phyloP scores from a whole-genome alignment of 2,888 invertebrate genomes.

The Acholoe squamosa region DNA sequence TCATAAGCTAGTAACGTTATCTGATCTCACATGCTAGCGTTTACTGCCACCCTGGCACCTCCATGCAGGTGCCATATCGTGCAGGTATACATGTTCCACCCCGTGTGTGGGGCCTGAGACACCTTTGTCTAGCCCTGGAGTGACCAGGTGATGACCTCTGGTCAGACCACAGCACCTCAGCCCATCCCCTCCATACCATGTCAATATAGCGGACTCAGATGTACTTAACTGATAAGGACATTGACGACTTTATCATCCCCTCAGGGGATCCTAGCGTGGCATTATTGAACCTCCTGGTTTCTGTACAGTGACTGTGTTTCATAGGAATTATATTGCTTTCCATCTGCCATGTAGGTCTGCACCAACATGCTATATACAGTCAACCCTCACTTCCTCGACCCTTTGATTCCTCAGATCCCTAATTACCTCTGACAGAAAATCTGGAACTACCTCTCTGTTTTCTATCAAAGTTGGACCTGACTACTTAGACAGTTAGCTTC shows the following conservation, averaged over 20 bases:
- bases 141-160: neutral
- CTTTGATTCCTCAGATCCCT: too few species aligned
- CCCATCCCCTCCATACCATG: neutral
- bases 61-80: neutral
- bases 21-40: slow-evolving; percentile 12
- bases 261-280: too few species aligned
- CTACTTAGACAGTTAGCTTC: too few species aligned
- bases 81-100: neutral
- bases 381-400: too few species aligned
- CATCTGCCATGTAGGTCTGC: too few species aligned
- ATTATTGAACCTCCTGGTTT: too few species aligned
- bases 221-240: neutral
- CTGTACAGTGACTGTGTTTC: too few species aligned
- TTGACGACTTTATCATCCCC: neutral
- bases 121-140: neutral
- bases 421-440: too few species aligned
- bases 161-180: neutral
- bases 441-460: too few species aligned
- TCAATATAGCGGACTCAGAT: slow-evolving; percentile 20
- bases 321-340: too few species aligned
- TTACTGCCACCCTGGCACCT: neutral
- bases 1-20: neutral
- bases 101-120: neutral
- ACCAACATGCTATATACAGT: too few species aligned
- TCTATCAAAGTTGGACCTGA: too few species aligned